A percentile compares a stretch with the other conserved stretches of the same genome.
Evolutionary conservation across 2,888 invertebrate genomes (phyloP).

Genomic region (Diplazon laetatorius): DNA sequence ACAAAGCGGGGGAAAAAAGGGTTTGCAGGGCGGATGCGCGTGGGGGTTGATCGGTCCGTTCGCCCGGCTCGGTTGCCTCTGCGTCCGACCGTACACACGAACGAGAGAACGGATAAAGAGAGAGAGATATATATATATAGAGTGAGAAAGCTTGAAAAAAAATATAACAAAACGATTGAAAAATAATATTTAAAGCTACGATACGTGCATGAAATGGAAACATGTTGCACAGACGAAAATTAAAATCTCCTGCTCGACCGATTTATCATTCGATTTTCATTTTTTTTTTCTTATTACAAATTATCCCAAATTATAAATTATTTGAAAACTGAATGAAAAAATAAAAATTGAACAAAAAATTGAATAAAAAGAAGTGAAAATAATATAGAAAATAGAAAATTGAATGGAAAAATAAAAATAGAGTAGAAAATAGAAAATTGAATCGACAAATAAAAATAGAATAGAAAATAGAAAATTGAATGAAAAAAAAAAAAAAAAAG

Average conservation of each 20-base stretch:
- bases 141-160: conserved; percentile 41
- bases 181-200: conserved; percentile 41
- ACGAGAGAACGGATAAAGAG: conserved; percentile 51
- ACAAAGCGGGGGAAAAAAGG: conserved; percentile 42
- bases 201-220: conserved; percentile 19
- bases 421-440: too few species aligned
- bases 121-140: conserved; percentile 56
- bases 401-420: too few species aligned
- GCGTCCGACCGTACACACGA: conserved; percentile 25
- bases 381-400: too few species aligned
- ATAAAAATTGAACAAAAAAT: too few species aligned
- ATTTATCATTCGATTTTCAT: neutral
- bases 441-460: too few species aligned
- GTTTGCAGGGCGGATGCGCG: conserved; percentile 42
- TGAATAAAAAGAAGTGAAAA: too few species aligned
- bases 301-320: too few species aligned
- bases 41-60: conserved; percentile 55
- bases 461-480: too few species aligned
- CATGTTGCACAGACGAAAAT: neutral
- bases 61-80: conserved; percentile 32
- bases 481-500: too few species aligned
- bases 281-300: neutral
- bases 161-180: conserved; percentile 35
- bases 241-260: too few species aligned
- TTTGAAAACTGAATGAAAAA: too few species aligned